A percentile compares a stretch with the other conserved stretches of the same genome.
phyloP scores from a whole-genome alignment of 2,113 vertebrate species.

The Cynoglossus semilaevis region DNA sequence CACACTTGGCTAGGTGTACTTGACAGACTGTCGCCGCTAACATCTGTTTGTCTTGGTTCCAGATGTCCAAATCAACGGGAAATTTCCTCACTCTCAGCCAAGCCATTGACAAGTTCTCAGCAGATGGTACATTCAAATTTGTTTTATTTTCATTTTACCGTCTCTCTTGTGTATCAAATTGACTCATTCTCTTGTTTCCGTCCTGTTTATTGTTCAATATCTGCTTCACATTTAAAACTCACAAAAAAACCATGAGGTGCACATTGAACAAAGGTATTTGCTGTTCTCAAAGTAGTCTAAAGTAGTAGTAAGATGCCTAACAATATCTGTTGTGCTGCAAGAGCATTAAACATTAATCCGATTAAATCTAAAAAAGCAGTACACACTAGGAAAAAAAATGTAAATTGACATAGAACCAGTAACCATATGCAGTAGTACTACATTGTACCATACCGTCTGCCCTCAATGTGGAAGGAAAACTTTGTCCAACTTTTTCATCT shows the following conservation, averaged over 20 bases:
- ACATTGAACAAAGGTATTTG: neutral
- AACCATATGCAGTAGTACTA: no score
- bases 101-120: slow-evolving; percentile 93
- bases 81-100: slow-evolving; percentile 93
- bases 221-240: neutral
- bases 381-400: no score
- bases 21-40: slow-evolving; percentile 19
- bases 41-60: slow-evolving; percentile 55
- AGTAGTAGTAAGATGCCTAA: no score
- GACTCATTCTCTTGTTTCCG: neutral
- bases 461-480: no score
- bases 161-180: neutral
- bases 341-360: no score
- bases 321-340: no score
- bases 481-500: no score
- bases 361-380: no score
- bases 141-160: slow-evolving; percentile 27
- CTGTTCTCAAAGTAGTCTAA: no score
- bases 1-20: slow-evolving; percentile 8
- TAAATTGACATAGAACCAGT: no score
- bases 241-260: slow-evolving; percentile 1
- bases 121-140: slow-evolving; percentile 82
- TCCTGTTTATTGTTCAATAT: neutral
- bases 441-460: no score
- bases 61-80: slow-evolving; percentile 99